Conservation (phyloP, 2,888 invertebrate species). For the Hypselothyrea guttata region DNA sequence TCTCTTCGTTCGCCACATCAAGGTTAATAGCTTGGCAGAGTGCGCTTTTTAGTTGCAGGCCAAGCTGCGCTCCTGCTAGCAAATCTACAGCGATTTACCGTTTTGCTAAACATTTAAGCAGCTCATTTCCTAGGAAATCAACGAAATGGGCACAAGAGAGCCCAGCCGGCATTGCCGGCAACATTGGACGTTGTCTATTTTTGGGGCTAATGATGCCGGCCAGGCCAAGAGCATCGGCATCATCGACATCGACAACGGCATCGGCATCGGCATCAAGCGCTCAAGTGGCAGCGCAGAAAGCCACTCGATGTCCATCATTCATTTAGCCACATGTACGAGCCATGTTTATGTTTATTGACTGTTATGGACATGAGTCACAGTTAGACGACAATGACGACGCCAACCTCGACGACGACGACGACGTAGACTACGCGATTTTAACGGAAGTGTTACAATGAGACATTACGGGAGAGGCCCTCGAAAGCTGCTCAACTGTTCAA, state of each 20-base stretch:
- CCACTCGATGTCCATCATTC: slow-evolving; percentile 78
- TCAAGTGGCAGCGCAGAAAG: slow-evolving; percentile 34
- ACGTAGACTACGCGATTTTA: slow-evolving; percentile 62
- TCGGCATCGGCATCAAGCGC: slow-evolving; percentile 19
- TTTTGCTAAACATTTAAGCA: slow-evolving; percentile 72
- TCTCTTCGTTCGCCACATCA: slow-evolving; percentile 51
- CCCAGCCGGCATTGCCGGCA: slow-evolving; percentile 21
- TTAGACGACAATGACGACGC: slow-evolving; percentile 52
- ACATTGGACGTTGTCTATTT: slow-evolving; percentile 73
- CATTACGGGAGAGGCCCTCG: slow-evolving; percentile 49
- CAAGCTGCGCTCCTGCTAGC: slow-evolving; percentile 39
- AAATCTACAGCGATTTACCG: slow-evolving; percentile 71
- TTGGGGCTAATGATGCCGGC: slow-evolving; percentile 75
- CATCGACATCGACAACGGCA: slow-evolving; percentile 6
- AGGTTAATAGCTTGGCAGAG: slow-evolving; percentile 72
- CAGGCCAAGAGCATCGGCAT: slow-evolving; percentile 31
- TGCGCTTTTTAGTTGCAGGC: slow-evolving; percentile 33
- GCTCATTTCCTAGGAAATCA: slow-evolving; percentile 76
- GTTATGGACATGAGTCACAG: slow-evolving; percentile 78
- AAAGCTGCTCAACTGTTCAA: slow-evolving; percentile 22
- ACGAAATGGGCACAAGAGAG: slow-evolving; percentile 59
- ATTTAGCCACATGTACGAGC: slow-evolving; percentile 62
- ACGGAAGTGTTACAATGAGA: slow-evolving; percentile 75
- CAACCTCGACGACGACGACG: slow-evolving; percentile 18
- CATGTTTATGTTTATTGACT: slow-evolving; percentile 78